Evolutionary conservation across 2,888 invertebrate species (phyloP).

Genomic region (Eupithecia subumbrata): DNA sequence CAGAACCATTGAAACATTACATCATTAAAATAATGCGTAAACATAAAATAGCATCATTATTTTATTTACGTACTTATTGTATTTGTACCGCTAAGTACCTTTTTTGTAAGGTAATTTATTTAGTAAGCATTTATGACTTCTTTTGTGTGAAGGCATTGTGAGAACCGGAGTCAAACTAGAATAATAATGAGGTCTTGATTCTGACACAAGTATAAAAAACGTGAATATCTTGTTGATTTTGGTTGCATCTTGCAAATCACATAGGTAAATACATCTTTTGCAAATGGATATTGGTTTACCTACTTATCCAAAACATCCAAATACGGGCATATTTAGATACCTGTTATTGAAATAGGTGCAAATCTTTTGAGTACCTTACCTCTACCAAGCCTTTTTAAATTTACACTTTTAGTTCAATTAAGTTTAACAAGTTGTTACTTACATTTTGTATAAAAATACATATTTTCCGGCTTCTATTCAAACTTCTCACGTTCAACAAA

Average conservation of each 20-base stretch:
- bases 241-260: not conserved
- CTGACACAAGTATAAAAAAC: not conserved
- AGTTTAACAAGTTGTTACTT: constrained; percentile 54
- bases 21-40: not conserved
- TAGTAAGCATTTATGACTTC: not conserved
- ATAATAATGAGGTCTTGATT: not conserved
- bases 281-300: not conserved
- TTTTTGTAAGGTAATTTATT: not conserved
- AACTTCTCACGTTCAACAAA: constrained; percentile 61
- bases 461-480: constrained; percentile 61
- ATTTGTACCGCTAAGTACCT: no score
- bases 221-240: not conserved
- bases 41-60: not conserved
- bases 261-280: not conserved
- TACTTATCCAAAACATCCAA: not conserved
- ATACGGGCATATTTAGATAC: not conserved
- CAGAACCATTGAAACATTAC: not conserved
- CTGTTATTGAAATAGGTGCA: not conserved
- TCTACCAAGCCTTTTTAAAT: not conserved
- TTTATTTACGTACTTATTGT: not conserved
- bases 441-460: constrained; percentile 60
- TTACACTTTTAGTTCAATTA: not conserved
- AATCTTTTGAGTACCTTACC: not conserved
- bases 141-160: not conserved
- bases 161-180: not conserved